Percentiles rank a stretch among this genome's conserved stretches.
Evolutionary conservation across 53 echinoderm and acorn worm genomes (phyloP).

Genomic region (Crossaster papposus): DNA sequence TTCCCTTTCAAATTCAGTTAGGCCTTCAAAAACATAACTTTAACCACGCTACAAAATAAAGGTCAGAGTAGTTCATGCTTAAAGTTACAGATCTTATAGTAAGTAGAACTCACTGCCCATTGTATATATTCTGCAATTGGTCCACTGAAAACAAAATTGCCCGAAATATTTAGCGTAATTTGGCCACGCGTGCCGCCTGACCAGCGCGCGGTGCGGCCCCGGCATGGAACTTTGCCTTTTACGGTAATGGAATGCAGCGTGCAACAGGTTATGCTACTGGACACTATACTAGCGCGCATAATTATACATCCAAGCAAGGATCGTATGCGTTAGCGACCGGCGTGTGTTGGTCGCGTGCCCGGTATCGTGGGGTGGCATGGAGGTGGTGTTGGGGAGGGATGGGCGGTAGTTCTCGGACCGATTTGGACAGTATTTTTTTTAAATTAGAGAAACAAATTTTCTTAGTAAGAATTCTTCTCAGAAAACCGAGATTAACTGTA

Average conservation of each 20-base stretch:
- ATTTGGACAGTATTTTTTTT: neutral
- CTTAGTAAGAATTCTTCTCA: neutral
- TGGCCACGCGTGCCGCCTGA: slow-evolving; percentile 29
- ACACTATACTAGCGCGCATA: too few relatives aligned
- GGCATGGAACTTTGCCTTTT: slow-evolving; percentile 55
- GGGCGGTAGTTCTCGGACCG: neutral
- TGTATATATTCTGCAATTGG: neutral
- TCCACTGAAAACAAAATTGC: neutral
- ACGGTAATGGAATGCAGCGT: slow-evolving; percentile 63
- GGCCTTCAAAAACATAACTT: too few relatives aligned
- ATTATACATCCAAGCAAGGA: too few relatives aligned
- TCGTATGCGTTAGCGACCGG: neutral
- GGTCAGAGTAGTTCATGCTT: too few relatives aligned
- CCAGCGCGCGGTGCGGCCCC: slow-evolving; percentile 19
- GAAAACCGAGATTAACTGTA: too few relatives aligned
- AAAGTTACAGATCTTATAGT: too few relatives aligned
- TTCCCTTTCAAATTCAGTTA: too few relatives aligned
- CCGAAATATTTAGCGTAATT: neutral
- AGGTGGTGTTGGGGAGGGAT: neutral
- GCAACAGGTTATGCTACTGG: slow-evolving; percentile 57
- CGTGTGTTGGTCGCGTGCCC: slow-evolving; percentile 45
- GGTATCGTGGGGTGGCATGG: neutral
- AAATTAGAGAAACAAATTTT: neutral
- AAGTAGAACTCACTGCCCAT: too few relatives aligned
- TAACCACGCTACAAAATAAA: too few relatives aligned